Percentiles rank a stretch among this genome's conserved stretches.
Evolutionary conservation across 1,140 invertebrate genomes (phyloP).

Genomic region (Aricia agestis): DNA sequence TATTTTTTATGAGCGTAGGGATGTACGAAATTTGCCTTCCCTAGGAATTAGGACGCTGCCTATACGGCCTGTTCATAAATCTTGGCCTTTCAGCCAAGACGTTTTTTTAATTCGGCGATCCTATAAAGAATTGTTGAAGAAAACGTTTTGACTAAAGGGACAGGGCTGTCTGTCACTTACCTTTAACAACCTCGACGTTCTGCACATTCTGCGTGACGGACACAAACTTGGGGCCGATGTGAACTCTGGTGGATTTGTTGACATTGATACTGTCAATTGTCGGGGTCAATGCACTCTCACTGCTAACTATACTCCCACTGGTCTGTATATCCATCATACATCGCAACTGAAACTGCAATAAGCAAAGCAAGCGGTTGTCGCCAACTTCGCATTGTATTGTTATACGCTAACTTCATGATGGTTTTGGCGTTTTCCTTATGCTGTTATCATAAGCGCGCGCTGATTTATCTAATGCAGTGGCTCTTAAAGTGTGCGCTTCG

Average conservation of each 20-base stretch:
- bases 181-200: slow-evolving; percentile 57
- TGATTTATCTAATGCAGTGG: no score
- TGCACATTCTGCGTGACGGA: slow-evolving; percentile 59
- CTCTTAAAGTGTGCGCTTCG: no score
- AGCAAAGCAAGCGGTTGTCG: not conserved
- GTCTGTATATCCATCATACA: slow-evolving; percentile 17
- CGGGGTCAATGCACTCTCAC: slow-evolving; percentile 19
- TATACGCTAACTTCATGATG: not conserved
- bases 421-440: not conserved
- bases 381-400: not conserved
- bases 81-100: no score
- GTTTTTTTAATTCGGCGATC: no score
- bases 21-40: no score
- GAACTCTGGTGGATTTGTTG: slow-evolving; percentile 47
- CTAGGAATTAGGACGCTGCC: no score
- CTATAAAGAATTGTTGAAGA: no score
- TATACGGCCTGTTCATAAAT: no score
- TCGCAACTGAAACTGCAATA: not conserved
- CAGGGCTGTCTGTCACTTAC: slow-evolving; percentile 33
- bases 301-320: slow-evolving; percentile 5
- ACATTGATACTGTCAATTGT: slow-evolving; percentile 46
- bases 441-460: not conserved
- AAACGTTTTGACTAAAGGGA: no score
- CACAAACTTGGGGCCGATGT: slow-evolving; percentile 58
- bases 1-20: no score